Conservation (phyloP, 2,113 vertebrate species). For the Gopherus flavomarginatus region DNA sequence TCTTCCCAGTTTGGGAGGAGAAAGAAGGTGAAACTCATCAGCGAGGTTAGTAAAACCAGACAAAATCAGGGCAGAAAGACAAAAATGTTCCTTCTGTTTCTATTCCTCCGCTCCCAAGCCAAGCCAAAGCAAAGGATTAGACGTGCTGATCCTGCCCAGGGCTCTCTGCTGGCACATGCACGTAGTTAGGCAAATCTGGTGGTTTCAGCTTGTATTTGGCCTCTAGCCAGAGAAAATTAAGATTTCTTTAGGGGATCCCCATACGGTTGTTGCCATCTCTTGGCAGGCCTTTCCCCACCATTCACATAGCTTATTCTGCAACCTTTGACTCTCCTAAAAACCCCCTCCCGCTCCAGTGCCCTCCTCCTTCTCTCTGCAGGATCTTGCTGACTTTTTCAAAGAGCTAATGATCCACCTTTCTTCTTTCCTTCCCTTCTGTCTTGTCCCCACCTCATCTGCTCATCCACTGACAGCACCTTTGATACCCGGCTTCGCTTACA, state of each 20-base stretch:
- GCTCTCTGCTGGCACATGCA: slow-evolving; percentile 41
- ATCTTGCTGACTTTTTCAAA: not conserved
- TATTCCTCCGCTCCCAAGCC: slow-evolving; percentile 8
- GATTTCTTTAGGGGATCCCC: slow-evolving; percentile 22
- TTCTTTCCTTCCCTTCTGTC: not conserved
- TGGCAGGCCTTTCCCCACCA: not conserved
- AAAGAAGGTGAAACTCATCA: slow-evolving; percentile 15
- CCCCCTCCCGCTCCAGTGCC: not conserved
- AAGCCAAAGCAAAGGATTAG: slow-evolving; percentile 34
- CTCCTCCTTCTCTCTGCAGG: not conserved
- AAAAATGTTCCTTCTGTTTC: slow-evolving; percentile 18
- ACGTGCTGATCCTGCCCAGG: slow-evolving; percentile 49
- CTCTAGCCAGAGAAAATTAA: slow-evolving; percentile 20
- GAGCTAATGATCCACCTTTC: not conserved
- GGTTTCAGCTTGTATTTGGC: slow-evolving; percentile 56
- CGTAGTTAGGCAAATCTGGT: slow-evolving; percentile 12
- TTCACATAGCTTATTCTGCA: not conserved
- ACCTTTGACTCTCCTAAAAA: not conserved
- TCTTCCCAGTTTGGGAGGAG: not conserved
- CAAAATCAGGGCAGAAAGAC: slow-evolving; percentile 9
- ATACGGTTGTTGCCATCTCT: not conserved
- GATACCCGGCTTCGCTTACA: not conserved
- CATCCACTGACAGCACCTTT: not conserved
- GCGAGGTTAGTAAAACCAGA: slow-evolving; percentile 42
- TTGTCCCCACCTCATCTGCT: not conserved